Evolutionary conservation across 2,113 vertebrate species (phyloP), one percentile per base, ranked within the genome.

Genomic region (Gambusia holbrooki): DNA sequence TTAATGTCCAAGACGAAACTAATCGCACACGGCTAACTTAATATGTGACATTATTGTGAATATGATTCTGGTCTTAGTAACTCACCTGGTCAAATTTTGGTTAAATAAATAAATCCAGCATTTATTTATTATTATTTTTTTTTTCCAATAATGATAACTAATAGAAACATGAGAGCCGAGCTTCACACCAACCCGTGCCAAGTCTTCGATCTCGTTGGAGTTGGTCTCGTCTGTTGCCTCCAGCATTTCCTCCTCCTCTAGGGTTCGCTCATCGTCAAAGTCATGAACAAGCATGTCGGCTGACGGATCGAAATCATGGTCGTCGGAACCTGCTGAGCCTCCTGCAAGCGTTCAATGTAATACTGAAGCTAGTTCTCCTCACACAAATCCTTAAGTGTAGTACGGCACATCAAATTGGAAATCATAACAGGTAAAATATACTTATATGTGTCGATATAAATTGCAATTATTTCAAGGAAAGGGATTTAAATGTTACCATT

Each of bases 261-360:
- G 89, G 61, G 98, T 99, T 71, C 96, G 95, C 84, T 99, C 98
- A 80, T 99, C 98, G 83, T 99, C 98, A 90, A 96, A 99, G 93
- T 99, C 98, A 88, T 99, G 98, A 86, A 99, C 96, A 76, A 99
- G 94, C 97, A 99, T 99, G 81, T 99, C 97, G 92, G 96, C 97
- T 63, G 97, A 96, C 71, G 97, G 97, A 92, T 99, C 97, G 84
- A 99, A 99, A 85, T 99, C 98, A 93, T 96, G 95, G 95, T 99
- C 98, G 83, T 96, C 97, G 69, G 96, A 96, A 91, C 93, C 91
- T 91, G 94, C 95, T 92, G 96, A 96, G 93, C 96, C 96, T 93
- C 96, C 96, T 96, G 72, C 70, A 69, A 66, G 74, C 80, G 13
- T 2, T 28, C 14, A 28, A 42, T 13, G 27, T n/a, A 2, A n/a